Evolutionary conservation across 1,140 invertebrate species (phyloP), one percentile per base, ranked within the genome.

Genomic region (Metaphire vulgaris): DNA sequence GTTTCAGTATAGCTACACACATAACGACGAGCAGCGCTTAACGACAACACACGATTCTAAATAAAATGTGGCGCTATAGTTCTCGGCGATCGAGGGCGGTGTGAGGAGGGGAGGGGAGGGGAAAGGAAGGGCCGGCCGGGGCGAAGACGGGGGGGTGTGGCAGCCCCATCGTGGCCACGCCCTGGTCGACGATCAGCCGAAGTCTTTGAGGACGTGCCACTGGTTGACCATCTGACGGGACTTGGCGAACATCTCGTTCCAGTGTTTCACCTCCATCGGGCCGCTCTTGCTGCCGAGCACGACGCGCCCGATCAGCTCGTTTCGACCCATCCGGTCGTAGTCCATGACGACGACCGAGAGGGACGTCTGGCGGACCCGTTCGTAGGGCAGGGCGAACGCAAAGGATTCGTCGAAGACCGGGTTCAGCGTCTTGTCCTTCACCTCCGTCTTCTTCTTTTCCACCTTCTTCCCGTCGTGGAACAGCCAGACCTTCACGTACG

Each of bases 181-280:
- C n/a, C n/a, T n/a, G n/a, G n/a, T n/a, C n/a, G n/a, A n/a, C n/a
- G n/a, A n/a, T 56, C 34, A 76, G 32, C 77, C 34, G 74, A 78
- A 78, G 83, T 92, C 92, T 83, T 90, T 89, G 66, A 94, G 86
- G 0, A 91, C 88, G 83, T 94, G 93, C 92, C 92, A 94, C 84
- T 94, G 92, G 0, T 92, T 91, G 0, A 94, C 91, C 0, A 91
- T 92, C 83, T 92, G 91, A 64, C 92, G 88, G 29, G 92, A 92
- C 86, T 92, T 93, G 81, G 93, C 91, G 80, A 94, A 83, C 92
- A 94, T 95, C 85, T 93, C 92, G 72, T 92, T 88, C 94, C 94
- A 96, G 83, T 96, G 93, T 82, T 94, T 91, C 69, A 92, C 89
- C 28, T 93, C 93, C 65, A 92, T 90, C 26, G 92, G 92, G 74